Conservation (phyloP, 2,797 vertebrate genomes). For the Clarias fuscus region DNA sequence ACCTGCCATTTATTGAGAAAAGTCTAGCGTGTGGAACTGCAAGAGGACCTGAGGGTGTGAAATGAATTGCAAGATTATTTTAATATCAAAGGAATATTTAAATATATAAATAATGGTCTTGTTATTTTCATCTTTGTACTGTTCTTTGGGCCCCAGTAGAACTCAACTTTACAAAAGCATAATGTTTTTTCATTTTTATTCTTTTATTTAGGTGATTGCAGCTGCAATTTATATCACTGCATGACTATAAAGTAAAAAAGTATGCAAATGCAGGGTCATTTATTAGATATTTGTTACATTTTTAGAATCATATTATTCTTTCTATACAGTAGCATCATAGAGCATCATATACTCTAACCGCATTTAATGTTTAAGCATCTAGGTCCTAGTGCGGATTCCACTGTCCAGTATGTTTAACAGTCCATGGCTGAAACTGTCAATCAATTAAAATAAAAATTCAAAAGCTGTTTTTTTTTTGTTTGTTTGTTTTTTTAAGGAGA, state of each 20-base stretch:
- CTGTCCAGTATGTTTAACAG: background rate
- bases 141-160: background rate
- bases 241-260: background rate
- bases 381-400: background rate
- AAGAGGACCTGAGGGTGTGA: background rate
- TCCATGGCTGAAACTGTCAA: slow-evolving; percentile 4
- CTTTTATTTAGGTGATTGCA: background rate
- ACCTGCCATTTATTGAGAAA: slow-evolving; percentile 4
- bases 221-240: background rate
- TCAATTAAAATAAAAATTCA: slow-evolving; percentile 1
- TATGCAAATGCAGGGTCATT: background rate
- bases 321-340: background rate
- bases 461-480: background rate
- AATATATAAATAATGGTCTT: background rate
- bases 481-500: background rate
- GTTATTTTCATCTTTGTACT: background rate
- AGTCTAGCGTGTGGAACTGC: background rate
- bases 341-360: too few relatives aligned
- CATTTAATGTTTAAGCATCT: background rate
- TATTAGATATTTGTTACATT: slow-evolving; percentile 25
- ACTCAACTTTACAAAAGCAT: background rate
- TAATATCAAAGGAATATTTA: background rate
- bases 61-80: background rate
- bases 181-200: background rate
- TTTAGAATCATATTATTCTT: background rate